Base-by-base conservation (phyloP, 2,113 vertebrate genomes). In the Bubo blakistoni region DNA sequence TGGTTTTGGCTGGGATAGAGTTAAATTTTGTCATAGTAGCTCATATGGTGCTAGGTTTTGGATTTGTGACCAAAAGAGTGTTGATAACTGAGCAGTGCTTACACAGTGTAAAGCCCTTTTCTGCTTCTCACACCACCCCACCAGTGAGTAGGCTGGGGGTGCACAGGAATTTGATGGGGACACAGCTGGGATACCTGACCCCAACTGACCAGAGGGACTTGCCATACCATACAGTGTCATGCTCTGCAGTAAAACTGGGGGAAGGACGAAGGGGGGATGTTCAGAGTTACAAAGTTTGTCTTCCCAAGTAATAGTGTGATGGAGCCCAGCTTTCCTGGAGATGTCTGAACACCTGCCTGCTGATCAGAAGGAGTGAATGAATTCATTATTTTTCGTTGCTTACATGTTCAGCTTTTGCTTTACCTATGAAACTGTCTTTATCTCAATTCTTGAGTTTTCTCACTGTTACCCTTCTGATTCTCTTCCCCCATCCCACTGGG, bases 161-260 rank as follows among this genome's bases (percentile, higher is more conserved):
- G 13, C 19, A 42, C 10, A 55, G 54, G 42, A 16, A 66, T 5
- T 51, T 16, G 10, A 22, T 38, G 34, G 65, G 21, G 32, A 51
- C 22, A n/a, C 20, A 26, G 27, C 13, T 1, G 9, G 30, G 15
- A 59, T 16, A 46, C 20, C 25, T 69, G 49, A 57, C 11, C 21
- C n/a, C 30, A 42, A 1, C 24, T 73, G 30, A 26, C 40, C 24
- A 15, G 5, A n/a, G 29, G 13, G 20, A 15, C 49, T 13, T 34
- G 2, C 27, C 27, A 16, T 2, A 13, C 27, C 44, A 16, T 46
- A 26, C 0, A 21, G 3, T 4, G 1, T 52, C 2, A 2, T 46
- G 14, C 21, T 59, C 22, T 34, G 15, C 34, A 42, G 2, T 46
- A 46, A 36, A 58, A 19, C 14, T 3, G 16, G 8, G 22, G 19